Conservation (phyloP, 2,113 vertebrate species). For the Upupa epops region DNA sequence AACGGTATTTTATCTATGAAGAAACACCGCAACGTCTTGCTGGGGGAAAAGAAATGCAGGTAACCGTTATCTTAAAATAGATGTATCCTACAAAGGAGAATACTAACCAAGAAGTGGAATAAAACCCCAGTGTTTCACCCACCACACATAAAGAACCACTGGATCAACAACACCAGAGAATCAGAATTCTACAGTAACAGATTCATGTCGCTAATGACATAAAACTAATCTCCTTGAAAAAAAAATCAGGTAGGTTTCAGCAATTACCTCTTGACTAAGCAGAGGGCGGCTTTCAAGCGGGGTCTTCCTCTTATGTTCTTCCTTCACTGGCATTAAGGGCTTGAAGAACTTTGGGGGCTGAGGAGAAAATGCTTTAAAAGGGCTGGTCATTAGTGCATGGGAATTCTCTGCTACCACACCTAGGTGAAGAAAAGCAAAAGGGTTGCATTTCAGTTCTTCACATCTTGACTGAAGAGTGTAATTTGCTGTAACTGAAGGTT, state of each 20-base stretch:
- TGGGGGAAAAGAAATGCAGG: background rate
- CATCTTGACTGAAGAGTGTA: background rate
- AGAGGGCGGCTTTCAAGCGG: slow-evolving; percentile 88
- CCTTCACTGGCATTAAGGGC: slow-evolving; percentile 92
- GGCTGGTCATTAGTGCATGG: slow-evolving; percentile 84
- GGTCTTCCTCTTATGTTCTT: slow-evolving; percentile 87
- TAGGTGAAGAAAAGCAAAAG: slow-evolving; percentile 48
- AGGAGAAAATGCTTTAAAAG: slow-evolving; percentile 93
- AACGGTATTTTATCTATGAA: background rate
- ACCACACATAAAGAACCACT: background rate
- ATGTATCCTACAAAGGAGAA: background rate
- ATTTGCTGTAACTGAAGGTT: background rate
- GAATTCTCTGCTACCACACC: slow-evolving; percentile 81
- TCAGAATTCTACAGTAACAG: background rate
- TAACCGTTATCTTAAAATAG: background rate
- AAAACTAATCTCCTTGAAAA: background rate
- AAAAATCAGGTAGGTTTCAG: background rate
- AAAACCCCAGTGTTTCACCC: background rate
- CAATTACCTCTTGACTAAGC: slow-evolving; percentile 89
- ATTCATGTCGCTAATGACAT: background rate
- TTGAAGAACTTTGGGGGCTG: slow-evolving; percentile 96
- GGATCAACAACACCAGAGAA: background rate
- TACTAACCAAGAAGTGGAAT: background rate
- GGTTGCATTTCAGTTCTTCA: background rate
- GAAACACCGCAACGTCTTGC: background rate